Percentiles rank a stretch among this genome's conserved stretches.
These are phyloP conservation scores for Agriopis marginaria DNA, from an alignment of 2,888 invertebrate species.

Conservation along the genomic window DNA sequence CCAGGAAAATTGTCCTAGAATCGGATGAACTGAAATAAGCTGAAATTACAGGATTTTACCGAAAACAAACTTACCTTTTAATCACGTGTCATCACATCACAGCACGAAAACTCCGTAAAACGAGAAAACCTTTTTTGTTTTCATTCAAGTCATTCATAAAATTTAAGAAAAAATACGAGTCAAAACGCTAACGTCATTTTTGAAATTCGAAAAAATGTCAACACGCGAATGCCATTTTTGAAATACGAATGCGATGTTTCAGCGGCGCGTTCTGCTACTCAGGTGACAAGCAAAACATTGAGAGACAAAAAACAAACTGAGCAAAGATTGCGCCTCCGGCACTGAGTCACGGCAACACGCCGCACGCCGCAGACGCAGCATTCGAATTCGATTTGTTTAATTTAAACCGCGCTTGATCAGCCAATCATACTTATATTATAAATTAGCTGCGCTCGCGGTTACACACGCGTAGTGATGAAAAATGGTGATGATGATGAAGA, in stretches of 20 bases:
- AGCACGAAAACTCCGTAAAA: neutral
- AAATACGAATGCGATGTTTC: conserved; percentile 28
- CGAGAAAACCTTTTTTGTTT: neutral
- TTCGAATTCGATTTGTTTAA: neutral
- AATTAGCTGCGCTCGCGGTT: too few relatives aligned
- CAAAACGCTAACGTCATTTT: neutral
- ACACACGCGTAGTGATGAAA: too few relatives aligned
- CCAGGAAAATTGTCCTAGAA: neutral
- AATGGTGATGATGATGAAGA: too few relatives aligned
- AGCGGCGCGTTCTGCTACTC: conserved; percentile 38
- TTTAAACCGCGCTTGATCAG: neutral
- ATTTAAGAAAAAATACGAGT: conserved; percentile 5
- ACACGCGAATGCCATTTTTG: conserved; percentile 33
- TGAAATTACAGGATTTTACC: neutral
- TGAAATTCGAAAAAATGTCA: conserved; percentile 2
- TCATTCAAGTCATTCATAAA: neutral
- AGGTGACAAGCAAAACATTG: conserved; percentile 44
- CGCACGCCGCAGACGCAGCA: conserved; percentile 23
- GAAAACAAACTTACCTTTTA: conserved; percentile 8
- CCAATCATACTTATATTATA: too few relatives aligned
- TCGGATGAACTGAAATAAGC: neutral
- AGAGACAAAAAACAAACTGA: conserved; percentile 27
- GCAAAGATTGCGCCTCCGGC: conserved; percentile 10
- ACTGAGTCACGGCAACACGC: conserved; percentile 11
- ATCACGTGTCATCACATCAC: neutral